Evolutionary conservation across 2,797 vertebrate species (phyloP).

Genomic region (Chelon auratus): DNA sequence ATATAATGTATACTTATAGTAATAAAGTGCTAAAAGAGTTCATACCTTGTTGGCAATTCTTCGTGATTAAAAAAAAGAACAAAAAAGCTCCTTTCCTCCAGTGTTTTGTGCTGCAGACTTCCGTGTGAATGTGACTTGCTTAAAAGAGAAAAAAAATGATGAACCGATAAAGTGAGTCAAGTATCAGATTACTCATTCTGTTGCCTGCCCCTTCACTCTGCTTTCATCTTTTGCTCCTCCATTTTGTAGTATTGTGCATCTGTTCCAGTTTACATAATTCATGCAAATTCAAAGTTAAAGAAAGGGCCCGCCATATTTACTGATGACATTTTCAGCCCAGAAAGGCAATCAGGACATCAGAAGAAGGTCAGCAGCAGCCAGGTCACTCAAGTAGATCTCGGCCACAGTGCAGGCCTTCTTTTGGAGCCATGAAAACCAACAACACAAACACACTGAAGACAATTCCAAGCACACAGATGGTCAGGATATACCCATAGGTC

Average conservation of each 20-base stretch:
- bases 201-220: neutral
- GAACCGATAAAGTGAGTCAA: neutral
- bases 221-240: neutral
- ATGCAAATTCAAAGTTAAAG: no score
- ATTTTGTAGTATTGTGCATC: neutral
- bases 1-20: neutral
- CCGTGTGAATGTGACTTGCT: neutral
- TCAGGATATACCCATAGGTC: slow-evolving; percentile 68
- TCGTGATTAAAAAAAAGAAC: neutral
- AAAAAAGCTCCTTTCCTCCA: neutral
- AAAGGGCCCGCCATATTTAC: slow-evolving; percentile 75
- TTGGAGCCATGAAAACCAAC: slow-evolving; percentile 76
- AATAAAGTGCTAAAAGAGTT: no score
- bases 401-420: slow-evolving; percentile 78
- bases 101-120: neutral
- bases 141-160: neutral
- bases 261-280: slow-evolving; percentile 83
- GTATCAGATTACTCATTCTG: neutral
- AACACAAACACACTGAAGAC: slow-evolving; percentile 85
- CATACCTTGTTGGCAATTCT: neutral
- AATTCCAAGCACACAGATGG: slow-evolving; percentile 79
- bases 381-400: slow-evolving; percentile 87
- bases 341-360: slow-evolving; percentile 84
- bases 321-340: slow-evolving; percentile 81
- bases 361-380: slow-evolving; percentile 86